These are phyloP conservation scores for Meteorus colon DNA, from an alignment of 2,888 invertebrate species.

Conservation along the genomic window DNA sequence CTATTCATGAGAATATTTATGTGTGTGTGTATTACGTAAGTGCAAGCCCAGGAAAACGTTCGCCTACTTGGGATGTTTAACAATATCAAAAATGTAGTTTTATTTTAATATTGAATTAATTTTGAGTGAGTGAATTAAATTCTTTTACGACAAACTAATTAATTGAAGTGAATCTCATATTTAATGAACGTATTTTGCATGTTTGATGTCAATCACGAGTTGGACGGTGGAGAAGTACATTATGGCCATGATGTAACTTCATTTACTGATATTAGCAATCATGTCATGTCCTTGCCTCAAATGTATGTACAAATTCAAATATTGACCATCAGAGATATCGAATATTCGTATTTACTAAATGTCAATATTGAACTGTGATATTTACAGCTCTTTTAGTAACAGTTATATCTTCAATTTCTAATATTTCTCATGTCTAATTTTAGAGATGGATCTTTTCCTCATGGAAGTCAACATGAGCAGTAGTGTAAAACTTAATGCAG, in stretches of 20 bases:
- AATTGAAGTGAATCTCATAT: neutral
- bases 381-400: neutral
- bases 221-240: too few species aligned
- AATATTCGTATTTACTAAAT: neutral
- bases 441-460: too few species aligned
- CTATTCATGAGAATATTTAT: slow-evolving; percentile 46
- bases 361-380: neutral
- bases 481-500: too few species aligned
- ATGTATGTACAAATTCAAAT: neutral
- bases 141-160: neutral
- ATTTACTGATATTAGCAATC: neutral
- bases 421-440: too few species aligned
- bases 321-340: neutral
- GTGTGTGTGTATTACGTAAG: slow-evolving; percentile 34
- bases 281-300: neutral
- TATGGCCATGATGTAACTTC: neutral
- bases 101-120: neutral
- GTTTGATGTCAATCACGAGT: too few species aligned
- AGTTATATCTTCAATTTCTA: too few species aligned
- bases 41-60: slow-evolving; percentile 38
- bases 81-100: slow-evolving; percentile 1
- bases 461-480: too few species aligned
- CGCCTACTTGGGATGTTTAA: slow-evolving; percentile 11
- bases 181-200: too few species aligned
- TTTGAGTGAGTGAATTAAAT: too few species aligned